phyloP scores from a whole-genome alignment of 2,113 vertebrate species.

The Lanius collurio region DNA sequence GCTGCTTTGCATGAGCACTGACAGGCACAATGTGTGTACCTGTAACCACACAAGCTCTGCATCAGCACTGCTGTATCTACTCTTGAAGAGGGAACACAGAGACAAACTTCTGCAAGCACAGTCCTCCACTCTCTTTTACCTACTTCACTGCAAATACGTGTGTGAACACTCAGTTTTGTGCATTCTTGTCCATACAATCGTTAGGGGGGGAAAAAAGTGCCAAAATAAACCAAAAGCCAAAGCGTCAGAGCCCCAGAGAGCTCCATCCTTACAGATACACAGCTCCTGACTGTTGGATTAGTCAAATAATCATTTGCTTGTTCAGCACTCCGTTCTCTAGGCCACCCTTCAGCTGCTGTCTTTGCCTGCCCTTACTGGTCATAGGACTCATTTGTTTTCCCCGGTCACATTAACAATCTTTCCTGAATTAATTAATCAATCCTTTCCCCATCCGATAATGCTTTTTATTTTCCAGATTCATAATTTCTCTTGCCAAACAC shows the following conservation, averaged over 20 bases:
- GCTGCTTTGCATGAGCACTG: not conserved
- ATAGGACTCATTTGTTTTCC: not conserved
- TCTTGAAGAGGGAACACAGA: not conserved
- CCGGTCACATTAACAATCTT: not conserved
- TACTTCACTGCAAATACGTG: not conserved
- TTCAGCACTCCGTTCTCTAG: not conserved
- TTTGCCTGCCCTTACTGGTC: not conserved
- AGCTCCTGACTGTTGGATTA: not conserved
- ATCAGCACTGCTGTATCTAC: not conserved
- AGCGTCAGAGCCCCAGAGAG: not conserved
- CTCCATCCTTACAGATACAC: not conserved
- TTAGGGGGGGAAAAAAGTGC: no score
- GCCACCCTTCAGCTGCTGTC: not conserved
- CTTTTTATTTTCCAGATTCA: not conserved
- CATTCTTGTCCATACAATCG: no score
- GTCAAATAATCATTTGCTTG: not conserved
- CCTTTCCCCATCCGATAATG: not conserved
- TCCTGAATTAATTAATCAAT: not conserved
- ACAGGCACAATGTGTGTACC: not conserved
- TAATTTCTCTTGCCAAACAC: not conserved
- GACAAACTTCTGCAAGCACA: not conserved
- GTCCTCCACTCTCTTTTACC: not conserved
- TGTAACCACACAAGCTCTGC: not conserved
- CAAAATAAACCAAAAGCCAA: not conserved
- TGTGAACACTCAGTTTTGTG: not conserved